phyloP scores from a whole-genome alignment of 1,140 invertebrate genomes.

The Liolophura sinensis region DNA sequence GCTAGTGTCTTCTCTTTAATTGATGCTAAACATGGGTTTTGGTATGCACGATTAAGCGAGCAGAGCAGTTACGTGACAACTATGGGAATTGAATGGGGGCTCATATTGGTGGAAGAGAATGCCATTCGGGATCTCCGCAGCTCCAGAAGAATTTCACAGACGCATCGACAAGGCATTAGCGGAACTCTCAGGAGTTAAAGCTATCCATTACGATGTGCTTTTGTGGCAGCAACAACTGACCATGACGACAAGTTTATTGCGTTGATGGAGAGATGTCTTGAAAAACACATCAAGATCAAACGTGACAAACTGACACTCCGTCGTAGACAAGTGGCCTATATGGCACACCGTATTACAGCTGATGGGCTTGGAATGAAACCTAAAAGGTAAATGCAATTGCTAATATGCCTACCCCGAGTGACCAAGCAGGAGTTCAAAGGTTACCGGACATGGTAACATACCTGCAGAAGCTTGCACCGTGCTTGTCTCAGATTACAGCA shows the following conservation, averaged over 20 bases:
- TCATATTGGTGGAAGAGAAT: constrained; percentile 20
- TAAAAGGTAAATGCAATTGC: constrained; percentile 44
- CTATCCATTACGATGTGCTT: constrained; percentile 33
- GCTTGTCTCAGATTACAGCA: constrained; percentile 28
- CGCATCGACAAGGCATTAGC: constrained; percentile 18
- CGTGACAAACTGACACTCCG: constrained; percentile 21
- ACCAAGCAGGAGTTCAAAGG: constrained; percentile 6
- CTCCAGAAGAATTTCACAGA: constrained; percentile 23
- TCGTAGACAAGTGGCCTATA: constrained; percentile 15
- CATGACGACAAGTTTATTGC: constrained; percentile 16
- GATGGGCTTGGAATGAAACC: constrained; percentile 43
- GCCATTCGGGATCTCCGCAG: constrained; percentile 21
- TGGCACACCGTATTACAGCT: constrained; percentile 48
- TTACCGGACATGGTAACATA: constrained; percentile 47
- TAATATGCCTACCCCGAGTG: constrained; percentile 37
- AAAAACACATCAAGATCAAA: constrained; percentile 20
- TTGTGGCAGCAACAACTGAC: constrained; percentile 21
- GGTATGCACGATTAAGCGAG: constrained; percentile 21
- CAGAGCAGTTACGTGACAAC: constrained; percentile 23
- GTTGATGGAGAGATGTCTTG: constrained; percentile 4
- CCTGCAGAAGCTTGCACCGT: constrained; percentile 40
- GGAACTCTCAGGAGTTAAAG: constrained; percentile 19
- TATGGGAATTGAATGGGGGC: constrained; percentile 23
- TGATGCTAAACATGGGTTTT: constrained; percentile 60
- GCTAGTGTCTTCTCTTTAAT: constrained; percentile 59